phyloP scores from a whole-genome alignment of 2,113 vertebrate genomes.

The Anolis sagrei region DNA sequence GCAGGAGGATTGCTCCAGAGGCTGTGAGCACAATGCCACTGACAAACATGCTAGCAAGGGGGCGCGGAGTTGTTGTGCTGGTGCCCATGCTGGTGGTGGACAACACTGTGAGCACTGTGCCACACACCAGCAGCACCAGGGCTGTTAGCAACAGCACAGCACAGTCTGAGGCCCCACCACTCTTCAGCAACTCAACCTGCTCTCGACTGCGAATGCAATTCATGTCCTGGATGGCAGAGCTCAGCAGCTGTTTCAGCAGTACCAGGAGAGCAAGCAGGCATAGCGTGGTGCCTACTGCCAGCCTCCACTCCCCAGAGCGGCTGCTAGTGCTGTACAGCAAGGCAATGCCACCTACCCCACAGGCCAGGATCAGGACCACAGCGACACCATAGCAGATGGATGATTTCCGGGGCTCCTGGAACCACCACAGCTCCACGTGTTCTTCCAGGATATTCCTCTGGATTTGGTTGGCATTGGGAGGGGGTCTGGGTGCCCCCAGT shows the following conservation, averaged over 20 bases:
- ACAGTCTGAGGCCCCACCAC: slow-evolving; percentile 88
- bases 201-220: slow-evolving; percentile 91
- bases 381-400: slow-evolving; percentile 89
- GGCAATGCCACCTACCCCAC: slow-evolving; percentile 88
- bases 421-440: slow-evolving; percentile 98
- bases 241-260: slow-evolving; percentile 95
- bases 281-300: slow-evolving; percentile 88
- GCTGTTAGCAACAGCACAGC: slow-evolving; percentile 87
- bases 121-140: slow-evolving; percentile 85
- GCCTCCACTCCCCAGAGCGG: slow-evolving; percentile 92
- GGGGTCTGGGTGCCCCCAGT: slow-evolving; percentile 71
- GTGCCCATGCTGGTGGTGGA: slow-evolving; percentile 84
- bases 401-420: slow-evolving; percentile 90
- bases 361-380: slow-evolving; percentile 88
- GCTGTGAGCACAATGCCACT: slow-evolving; percentile 87
- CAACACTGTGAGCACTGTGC: slow-evolving; percentile 85
- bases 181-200: slow-evolving; percentile 91
- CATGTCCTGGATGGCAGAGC: slow-evolving; percentile 98
- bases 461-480: slow-evolving; percentile 75
- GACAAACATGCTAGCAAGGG: slow-evolving; percentile 88
- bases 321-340: slow-evolving; percentile 95
- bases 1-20: slow-evolving; percentile 81
- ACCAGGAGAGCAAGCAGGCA: slow-evolving; percentile 92
- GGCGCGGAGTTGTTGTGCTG: slow-evolving; percentile 74
- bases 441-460: slow-evolving; percentile 90